Evolutionary conservation across 2,888 invertebrate genomes (phyloP).

Genomic region (Frankliniella fusca): DNA sequence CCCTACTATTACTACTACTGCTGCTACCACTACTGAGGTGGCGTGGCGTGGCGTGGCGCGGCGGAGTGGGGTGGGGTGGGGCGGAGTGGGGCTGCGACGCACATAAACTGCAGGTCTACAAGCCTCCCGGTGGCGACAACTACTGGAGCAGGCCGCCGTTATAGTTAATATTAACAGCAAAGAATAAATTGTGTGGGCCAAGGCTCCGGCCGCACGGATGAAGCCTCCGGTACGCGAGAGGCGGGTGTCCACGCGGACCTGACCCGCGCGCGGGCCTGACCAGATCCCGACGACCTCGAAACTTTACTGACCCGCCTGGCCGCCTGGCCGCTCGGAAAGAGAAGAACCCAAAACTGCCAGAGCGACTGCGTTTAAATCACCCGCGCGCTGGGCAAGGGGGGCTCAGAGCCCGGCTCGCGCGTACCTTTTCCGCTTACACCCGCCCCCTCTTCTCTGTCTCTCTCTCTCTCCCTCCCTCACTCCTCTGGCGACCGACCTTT

Average conservation of each 20-base stretch:
- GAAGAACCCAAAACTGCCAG: constrained; percentile 16
- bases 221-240: not conserved
- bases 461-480: no score
- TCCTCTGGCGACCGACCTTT: no score
- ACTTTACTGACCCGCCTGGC: not conserved
- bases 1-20: not conserved
- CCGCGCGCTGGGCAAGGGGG: not conserved
- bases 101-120: constrained; percentile 22
- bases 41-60: not conserved
- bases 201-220: no score
- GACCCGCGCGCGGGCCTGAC: not conserved
- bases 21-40: not conserved
- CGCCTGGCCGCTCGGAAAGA: not conserved
- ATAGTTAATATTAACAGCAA: no score
- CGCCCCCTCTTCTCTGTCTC: no score
- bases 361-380: constrained; percentile 22
- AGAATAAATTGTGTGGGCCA: no score
- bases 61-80: not conserved
- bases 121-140: not conserved
- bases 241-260: not conserved
- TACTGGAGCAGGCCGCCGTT: no score
- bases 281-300: not conserved
- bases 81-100: not conserved
- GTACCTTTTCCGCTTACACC: no score
- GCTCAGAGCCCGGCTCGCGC: not conserved